These are phyloP conservation scores for Neoarius graeffei DNA, from an alignment of 2,113 vertebrate species.

Conservation along the genomic window DNA sequence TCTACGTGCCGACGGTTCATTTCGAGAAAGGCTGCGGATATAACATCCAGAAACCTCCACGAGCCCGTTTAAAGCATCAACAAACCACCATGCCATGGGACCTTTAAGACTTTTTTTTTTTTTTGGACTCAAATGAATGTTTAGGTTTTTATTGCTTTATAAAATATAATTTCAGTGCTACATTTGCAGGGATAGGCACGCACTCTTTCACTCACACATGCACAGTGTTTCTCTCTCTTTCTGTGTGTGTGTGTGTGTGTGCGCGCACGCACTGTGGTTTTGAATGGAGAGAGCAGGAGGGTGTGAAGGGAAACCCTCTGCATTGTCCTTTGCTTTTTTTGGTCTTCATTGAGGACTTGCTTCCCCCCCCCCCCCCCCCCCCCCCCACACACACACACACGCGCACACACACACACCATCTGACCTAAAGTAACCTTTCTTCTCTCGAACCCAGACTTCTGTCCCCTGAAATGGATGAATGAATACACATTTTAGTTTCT, in stretches of 20 bases:
- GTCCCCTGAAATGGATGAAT: background rate
- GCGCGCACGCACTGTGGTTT: background rate
- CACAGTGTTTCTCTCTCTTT: background rate
- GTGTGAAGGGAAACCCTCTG: slow-evolving; percentile 42
- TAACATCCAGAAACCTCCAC: no score
- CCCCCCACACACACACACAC: background rate
- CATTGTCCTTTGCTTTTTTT: slow-evolving; percentile 37
- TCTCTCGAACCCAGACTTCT: background rate
- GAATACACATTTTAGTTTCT: background rate
- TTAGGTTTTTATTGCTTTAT: background rate
- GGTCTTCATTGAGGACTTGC: slow-evolving; percentile 27
- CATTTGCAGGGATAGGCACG: background rate
- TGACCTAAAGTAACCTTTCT: background rate
- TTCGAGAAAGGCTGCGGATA: no score
- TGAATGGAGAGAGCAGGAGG: slow-evolving; percentile 1
- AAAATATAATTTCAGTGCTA: background rate
- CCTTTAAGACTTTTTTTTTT: no score
- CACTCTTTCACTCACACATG: no score
- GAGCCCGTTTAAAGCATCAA: no score
- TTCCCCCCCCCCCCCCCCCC: slow-evolving; percentile 16
- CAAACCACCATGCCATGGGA: no score
- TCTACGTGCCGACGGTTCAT: no score
- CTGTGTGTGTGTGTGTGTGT: background rate
- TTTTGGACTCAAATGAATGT: background rate
- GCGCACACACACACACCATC: no score